Conservation (phyloP, 2,113 vertebrate genomes). For the Rhabdornis inornatus region DNA sequence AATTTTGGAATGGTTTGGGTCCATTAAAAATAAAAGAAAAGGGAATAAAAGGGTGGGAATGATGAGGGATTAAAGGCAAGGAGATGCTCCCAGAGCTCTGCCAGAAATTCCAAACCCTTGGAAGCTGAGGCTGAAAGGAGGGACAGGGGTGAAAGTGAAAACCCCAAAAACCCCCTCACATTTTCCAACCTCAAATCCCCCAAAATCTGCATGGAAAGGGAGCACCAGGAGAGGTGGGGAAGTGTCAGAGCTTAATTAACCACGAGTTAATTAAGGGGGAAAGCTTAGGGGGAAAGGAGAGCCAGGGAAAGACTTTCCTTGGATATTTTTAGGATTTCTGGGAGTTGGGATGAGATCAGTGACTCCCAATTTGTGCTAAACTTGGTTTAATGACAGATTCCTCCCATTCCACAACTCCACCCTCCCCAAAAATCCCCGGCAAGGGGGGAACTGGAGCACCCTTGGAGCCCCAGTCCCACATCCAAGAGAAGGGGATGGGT, state of each 20-base stretch:
- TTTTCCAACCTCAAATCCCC: background rate
- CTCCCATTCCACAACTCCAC: background rate
- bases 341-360: background rate
- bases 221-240: background rate
- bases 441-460: background rate
- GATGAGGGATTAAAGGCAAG: background rate
- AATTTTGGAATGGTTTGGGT: background rate
- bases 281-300: background rate
- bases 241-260: background rate
- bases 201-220: accelerated
- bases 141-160: background rate
- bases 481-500: constrained; percentile 53
- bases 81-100: background rate
- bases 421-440: background rate
- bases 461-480: background rate
- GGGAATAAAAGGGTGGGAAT: background rate
- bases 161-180: background rate
- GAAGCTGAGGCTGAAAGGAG: background rate
- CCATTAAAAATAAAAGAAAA: background rate
- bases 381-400: constrained; percentile 47
- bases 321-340: background rate
- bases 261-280: background rate
- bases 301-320: background rate
- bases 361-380: background rate
- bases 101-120: background rate